Percentiles rank a stretch among this genome's conserved stretches.
Evolutionary conservation across 2,797 vertebrate species (phyloP).

Genomic region (Pantherophis vulpinus): DNA sequence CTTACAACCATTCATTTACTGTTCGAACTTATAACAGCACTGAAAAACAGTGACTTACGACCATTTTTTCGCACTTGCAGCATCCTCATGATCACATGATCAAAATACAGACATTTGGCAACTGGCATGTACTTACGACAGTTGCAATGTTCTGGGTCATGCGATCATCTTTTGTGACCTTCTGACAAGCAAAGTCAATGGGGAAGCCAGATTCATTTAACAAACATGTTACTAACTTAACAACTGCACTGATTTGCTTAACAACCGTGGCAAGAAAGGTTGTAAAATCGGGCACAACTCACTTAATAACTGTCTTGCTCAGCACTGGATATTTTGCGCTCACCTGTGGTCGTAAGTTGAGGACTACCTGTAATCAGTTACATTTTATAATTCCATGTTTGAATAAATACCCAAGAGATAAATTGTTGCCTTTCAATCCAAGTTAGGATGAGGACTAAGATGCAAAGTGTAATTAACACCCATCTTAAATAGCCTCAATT

Average conservation of each 20-base stretch:
- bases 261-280: neutral
- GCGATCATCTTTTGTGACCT: neutral
- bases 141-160: neutral
- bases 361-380: neutral
- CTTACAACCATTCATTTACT: neutral
- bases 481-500: conserved; percentile 38
- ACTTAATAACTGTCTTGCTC: neutral
- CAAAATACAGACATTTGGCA: neutral
- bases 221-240: neutral
- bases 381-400: conserved; percentile 11
- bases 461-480: conserved; percentile 31
- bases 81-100: neutral
- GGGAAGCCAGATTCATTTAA: neutral
- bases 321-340: neutral
- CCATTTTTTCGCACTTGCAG: neutral
- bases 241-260: neutral
- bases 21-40: neutral
- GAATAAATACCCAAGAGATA: conserved; percentile 21
- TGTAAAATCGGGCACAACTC: neutral
- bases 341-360: neutral
- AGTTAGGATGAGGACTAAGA: conserved; percentile 23
- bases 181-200: neutral
- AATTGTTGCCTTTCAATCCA: conserved; percentile 21
- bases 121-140: neutral
- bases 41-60: neutral